These are phyloP conservation scores for Brachypteracias leptosomus DNA, from an alignment of 2,113 vertebrate genomes.

Conservation along the genomic window DNA sequence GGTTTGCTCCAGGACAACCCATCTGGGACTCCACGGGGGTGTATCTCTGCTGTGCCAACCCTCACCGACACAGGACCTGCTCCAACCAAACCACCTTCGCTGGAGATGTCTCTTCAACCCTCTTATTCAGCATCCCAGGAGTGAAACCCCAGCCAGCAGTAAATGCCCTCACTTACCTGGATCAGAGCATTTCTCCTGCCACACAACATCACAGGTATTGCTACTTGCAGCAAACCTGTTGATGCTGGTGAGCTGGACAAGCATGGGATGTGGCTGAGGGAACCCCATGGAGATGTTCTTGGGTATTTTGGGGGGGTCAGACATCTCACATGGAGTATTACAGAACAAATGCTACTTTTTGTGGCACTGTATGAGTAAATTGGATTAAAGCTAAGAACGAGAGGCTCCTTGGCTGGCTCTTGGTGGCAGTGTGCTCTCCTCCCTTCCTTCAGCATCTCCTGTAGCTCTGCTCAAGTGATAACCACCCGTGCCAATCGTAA, in stretches of 20 bases:
- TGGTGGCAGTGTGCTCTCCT: neutral
- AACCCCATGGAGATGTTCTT: neutral
- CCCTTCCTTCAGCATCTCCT: neutral
- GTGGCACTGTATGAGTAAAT: neutral
- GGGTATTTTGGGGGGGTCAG: neutral
- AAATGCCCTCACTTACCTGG: neutral
- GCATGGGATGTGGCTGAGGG: neutral
- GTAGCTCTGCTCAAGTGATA: neutral
- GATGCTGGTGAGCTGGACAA: neutral
- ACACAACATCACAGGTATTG: neutral
- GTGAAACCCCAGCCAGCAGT: neutral
- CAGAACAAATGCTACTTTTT: neutral
- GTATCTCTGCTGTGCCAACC: neutral
- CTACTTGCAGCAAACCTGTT: no score
- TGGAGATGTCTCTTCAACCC: neutral
- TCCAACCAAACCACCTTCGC: neutral
- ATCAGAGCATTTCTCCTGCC: no score
- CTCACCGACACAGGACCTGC: rapidly evolving
- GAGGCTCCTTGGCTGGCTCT: neutral
- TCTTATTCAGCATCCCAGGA: neutral
- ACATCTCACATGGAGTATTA: neutral
- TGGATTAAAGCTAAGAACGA: neutral
- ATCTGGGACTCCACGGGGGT: neutral
- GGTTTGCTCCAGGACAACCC: neutral
- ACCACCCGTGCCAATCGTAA: neutral